Evolutionary conservation across 2,113 vertebrate genomes (phyloP).

Genomic region (Athene cunicularia): DNA sequence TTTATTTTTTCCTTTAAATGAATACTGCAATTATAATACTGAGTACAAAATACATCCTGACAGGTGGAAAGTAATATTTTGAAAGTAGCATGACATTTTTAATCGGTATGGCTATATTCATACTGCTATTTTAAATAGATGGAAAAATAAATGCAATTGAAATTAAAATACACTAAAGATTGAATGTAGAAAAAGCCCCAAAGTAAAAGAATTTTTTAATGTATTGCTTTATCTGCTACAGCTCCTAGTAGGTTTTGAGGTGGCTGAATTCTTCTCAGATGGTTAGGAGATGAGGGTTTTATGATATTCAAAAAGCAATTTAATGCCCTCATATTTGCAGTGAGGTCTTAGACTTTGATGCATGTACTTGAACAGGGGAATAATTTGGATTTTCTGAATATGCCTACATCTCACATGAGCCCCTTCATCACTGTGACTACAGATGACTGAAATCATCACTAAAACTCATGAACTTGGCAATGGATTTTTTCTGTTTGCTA

Average conservation of each 20-base stretch:
- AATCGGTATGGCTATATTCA: conserved; percentile 13
- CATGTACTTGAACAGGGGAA: neutral
- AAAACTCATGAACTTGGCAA: conserved; percentile 4
- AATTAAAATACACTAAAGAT: neutral
- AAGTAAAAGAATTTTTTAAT: conserved; percentile 4
- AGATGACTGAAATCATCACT: conserved; percentile 24
- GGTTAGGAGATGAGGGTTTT: neutral
- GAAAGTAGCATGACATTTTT: conserved; percentile 24
- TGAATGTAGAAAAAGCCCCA: neutral
- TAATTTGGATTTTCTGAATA: conserved; percentile 13
- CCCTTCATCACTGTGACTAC: conserved; percentile 14
- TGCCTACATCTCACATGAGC: neutral
- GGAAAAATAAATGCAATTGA: conserved; percentile 13
- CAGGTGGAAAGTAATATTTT: conserved; percentile 36
- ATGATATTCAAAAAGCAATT: neutral
- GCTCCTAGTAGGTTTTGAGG: neutral
- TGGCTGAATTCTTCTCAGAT: conserved; percentile 8
- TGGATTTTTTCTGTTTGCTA: conserved; percentile 2
- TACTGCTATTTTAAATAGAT: neutral
- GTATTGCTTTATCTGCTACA: conserved; percentile 21
- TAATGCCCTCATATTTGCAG: neutral
- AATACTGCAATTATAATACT: conserved; percentile 8
- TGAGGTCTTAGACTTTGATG: neutral
- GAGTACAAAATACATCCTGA: conserved; percentile 28
- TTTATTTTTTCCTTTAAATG: conserved; percentile 5